Conservation (phyloP, 2,888 invertebrate species). For the Plagodis dolabraria region DNA sequence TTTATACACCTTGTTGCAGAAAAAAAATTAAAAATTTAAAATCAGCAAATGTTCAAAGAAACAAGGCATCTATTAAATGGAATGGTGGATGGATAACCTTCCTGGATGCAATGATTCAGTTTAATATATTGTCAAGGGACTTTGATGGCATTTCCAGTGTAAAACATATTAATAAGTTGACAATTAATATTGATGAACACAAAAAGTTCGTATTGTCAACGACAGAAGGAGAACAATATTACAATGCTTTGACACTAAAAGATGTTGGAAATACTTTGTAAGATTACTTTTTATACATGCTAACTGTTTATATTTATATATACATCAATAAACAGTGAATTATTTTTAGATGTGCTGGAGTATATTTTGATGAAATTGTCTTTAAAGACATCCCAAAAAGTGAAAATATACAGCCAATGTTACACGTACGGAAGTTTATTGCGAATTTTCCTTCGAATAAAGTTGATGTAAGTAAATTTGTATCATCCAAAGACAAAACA, state of each 20-base stretch:
- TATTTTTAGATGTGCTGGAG: slow-evolving; percentile 17
- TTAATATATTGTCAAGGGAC: slow-evolving; percentile 13
- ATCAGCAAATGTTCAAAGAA: slow-evolving; percentile 13
- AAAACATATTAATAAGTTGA: slow-evolving; percentile 20
- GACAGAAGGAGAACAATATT: not conserved
- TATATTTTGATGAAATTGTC: slow-evolving; percentile 5
- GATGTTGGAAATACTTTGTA: slow-evolving; percentile 9
- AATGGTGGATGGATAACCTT: slow-evolving; percentile 23
- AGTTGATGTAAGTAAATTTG: slow-evolving; percentile 1
- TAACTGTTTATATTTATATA: not conserved
- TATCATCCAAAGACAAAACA: not conserved
- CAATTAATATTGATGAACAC: slow-evolving; percentile 16
- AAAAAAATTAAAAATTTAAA: slow-evolving; percentile 12
- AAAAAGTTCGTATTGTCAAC: not conserved
- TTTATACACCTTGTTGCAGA: too few relatives aligned
- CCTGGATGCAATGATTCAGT: slow-evolving; percentile 25
- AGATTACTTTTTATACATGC: not conserved
- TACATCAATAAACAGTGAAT: not conserved
- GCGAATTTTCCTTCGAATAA: not conserved
- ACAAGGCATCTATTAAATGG: slow-evolving; percentile 27
- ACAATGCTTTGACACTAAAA: slow-evolving; percentile 6
- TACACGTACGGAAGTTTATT: slow-evolving; percentile 1
- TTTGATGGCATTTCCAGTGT: slow-evolving; percentile 14
- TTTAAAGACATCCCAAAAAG: slow-evolving; percentile 8
- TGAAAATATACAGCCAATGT: not conserved